phyloP scores from a whole-genome alignment of 1,140 invertebrate genomes.

The Heliothis virescens region DNA sequence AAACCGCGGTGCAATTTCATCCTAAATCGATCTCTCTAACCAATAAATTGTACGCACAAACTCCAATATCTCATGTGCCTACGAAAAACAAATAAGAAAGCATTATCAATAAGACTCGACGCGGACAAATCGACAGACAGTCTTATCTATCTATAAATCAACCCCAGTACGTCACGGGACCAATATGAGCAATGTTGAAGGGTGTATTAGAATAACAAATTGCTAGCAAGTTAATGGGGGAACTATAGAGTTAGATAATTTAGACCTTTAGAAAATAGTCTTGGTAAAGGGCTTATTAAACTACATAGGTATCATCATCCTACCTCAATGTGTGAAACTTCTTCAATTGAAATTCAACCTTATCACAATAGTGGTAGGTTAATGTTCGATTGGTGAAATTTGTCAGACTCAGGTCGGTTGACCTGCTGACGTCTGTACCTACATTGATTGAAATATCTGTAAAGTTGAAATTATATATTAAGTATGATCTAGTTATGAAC shows the following conservation, averaged over 20 bases:
- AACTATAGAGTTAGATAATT: slow-evolving; percentile 24
- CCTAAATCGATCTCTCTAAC: not conserved
- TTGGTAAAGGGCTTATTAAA: not conserved
- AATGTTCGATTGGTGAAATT: too few species aligned
- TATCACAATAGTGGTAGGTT: too few species aligned
- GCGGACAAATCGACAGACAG: slow-evolving; percentile 39
- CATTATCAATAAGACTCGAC: slow-evolving; percentile 43
- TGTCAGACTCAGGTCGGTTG: too few species aligned
- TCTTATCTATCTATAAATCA: slow-evolving; percentile 46
- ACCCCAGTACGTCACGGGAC: slow-evolving; percentile 16
- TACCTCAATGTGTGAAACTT: too few species aligned
- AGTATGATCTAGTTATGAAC: too few species aligned
- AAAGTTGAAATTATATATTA: too few species aligned
- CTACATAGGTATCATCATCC: not conserved
- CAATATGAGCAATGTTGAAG: slow-evolving; percentile 26
- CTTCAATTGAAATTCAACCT: too few species aligned
- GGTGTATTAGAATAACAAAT: slow-evolving; percentile 47
- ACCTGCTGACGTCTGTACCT: too few species aligned
- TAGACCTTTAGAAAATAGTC: not conserved
- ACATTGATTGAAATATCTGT: too few species aligned
- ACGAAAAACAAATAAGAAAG: slow-evolving; percentile 40
- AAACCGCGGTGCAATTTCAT: too few species aligned
- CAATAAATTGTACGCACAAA: not conserved
- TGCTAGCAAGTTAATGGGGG: slow-evolving; percentile 21
- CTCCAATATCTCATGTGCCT: not conserved